Base-by-base conservation (phyloP, 2,888 invertebrate species). In the Athripsodes cinereus region DNA sequence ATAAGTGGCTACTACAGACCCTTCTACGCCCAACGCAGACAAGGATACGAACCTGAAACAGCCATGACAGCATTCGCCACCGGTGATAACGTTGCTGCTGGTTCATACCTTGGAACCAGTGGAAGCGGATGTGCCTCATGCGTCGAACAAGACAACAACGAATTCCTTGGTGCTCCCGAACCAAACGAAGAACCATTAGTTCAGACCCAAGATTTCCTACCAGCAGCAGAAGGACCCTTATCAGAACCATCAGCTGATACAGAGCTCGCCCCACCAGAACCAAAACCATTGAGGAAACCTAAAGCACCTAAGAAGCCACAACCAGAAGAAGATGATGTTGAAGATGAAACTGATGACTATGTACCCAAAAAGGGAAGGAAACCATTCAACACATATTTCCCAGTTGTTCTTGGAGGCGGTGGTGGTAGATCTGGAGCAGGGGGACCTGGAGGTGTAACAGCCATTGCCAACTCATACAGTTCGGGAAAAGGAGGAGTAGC, bases 391-490 rank as follows among this genome's bases (percentile, higher is more conserved):
- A 80, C 84, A 1, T 86, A 80, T 70, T 87, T 87, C 72, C 87
- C 87, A 0, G 84, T 86, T 76, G 80, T 83, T 70, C 83, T 86
- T 67, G 73, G 72, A 49, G 80, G 81, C 0, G 72, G 76, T 0
- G 71, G 75, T 1, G 70, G 72, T 0, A 57, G 64, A 47, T 68
- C 74, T 16, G 66, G 68, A 59, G 74, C 74, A 1, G 74, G 74
- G 19, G 73, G 74, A n/a, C 78, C 81, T 0, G 82, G 83, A 2
- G 79, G 82, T 0, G 81, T 85, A 11, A 85, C 84, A 0, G 87
- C 87, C 1, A 81, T 88, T 18, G 87, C 88, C 22, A 88, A 88
- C 67, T 85, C 86, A 57, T 87, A 84, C 69, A 87, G 86, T 68
- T 87, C 86, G 0, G 83, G 84, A 1, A 81, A 82, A 63, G 84